Base-by-base conservation (phyloP, 2,797 vertebrate species). In the Pseudochaenichthys georgianus region DNA sequence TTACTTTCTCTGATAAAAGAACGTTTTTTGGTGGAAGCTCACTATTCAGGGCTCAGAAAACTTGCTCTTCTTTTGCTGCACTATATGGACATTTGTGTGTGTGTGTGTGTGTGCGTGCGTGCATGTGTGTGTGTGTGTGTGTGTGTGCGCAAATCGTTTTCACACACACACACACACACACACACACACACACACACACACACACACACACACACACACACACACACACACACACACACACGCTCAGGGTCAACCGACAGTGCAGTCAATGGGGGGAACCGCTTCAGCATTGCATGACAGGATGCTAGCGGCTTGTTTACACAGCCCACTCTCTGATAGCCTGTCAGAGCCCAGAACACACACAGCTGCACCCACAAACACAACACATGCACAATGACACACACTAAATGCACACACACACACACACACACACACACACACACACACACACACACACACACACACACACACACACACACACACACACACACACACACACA, bases 251-350 rank as follows among this genome's bases (percentile, higher is more conserved):
- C 42, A n/a, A 70, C 31, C 21, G 9, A 16, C 72, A 63, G 38
- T 58, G 64, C 17, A 45, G 70, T 31, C 80, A 57, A 45, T 10
- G 55, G 68, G 73, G 73, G 72, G 59, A 64, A 74, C 19, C 3
- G 34, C 73, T 76, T 85, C 64, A 80, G 66, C 31, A n/a, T 64
- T 57, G 71, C 77, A 75, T 87, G 77, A 83, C 80, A 82, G 77
- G 68, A 80, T 79, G 77, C 77, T 79, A 34, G 68, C 45, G 50
- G 64, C 73, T 66, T 88, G 78, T 89, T 88, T 85, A 88, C 82
- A 76, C 64, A 83, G 77, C 65, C 75, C 57, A 23, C 61, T 75
- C 73, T 81, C 61, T 77, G 69, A 76, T 85, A 64, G 73, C 81
- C 68, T 69, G 73, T 86, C 77, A 84, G 70, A 81, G 63, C 63